Conservation (phyloP, 2,797 vertebrate genomes). For the Carduelis carduelis region DNA sequence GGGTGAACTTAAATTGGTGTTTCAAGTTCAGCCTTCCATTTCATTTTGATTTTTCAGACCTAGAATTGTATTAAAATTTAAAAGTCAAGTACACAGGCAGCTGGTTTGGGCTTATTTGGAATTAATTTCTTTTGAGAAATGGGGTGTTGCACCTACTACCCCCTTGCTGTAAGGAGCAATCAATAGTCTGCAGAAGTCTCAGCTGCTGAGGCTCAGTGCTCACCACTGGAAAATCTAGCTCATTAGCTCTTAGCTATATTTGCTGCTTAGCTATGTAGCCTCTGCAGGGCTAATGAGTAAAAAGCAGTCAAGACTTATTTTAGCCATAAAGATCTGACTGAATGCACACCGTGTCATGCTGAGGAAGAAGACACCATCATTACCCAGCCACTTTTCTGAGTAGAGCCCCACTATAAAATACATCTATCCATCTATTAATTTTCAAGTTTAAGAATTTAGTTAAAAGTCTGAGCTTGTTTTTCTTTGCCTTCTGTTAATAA, state of each 20-base stretch:
- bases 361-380: conserved; percentile 4
- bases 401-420: background rate
- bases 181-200: background rate
- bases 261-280: background rate
- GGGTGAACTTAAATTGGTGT: background rate
- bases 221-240: conserved; percentile 1
- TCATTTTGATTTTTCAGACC: background rate
- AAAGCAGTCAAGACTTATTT: conserved; percentile 28
- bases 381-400: background rate
- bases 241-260: background rate
- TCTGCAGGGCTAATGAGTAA: conserved; percentile 1
- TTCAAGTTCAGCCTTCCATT: background rate
- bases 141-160: background rate
- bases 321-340: conserved; percentile 16
- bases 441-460: background rate
- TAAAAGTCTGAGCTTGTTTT: background rate
- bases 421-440: background rate
- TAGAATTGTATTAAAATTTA: background rate
- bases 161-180: background rate
- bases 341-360: background rate
- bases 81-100: background rate
- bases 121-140: background rate
- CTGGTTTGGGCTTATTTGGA: background rate
- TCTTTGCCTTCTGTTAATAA: background rate
- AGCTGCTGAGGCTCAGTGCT: background rate